phyloP scores from a whole-genome alignment of 2,797 vertebrate genomes.

The Kryptolebias ocellatus region DNA sequence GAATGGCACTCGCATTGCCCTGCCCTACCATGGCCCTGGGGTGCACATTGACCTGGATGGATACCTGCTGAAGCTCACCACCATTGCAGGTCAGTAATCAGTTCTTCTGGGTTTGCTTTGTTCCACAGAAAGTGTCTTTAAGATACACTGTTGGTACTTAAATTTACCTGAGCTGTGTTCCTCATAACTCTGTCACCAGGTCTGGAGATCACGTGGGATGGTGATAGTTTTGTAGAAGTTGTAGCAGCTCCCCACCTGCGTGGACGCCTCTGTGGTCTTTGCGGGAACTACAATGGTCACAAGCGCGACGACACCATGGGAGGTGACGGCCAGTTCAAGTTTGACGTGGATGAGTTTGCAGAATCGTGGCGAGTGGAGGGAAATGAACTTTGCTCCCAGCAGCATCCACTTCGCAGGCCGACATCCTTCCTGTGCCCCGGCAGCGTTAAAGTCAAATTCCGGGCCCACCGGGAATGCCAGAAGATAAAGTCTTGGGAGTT shows the following conservation, averaged over 20 bases:
- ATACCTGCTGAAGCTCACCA: slow-evolving; percentile 95
- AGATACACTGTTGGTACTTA: background rate
- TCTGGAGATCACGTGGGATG: slow-evolving; percentile 98
- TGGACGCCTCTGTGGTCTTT: slow-evolving; percentile 93
- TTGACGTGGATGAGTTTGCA: slow-evolving; percentile 96
- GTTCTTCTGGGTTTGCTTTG: background rate
- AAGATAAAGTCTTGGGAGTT: slow-evolving; percentile 97
- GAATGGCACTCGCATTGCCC: slow-evolving; percentile 92
- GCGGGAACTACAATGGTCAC: slow-evolving; percentile 98
- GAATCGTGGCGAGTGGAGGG: slow-evolving; percentile 95
- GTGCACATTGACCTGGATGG: slow-evolving; percentile 95
- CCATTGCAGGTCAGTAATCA: slow-evolving; percentile 85
- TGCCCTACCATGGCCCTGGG: slow-evolving; percentile 90
- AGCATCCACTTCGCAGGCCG: slow-evolving; percentile 79
- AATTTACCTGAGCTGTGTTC: background rate
- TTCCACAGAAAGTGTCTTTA: background rate
- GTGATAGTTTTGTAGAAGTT: slow-evolving; percentile 98
- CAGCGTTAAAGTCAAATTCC: slow-evolving; percentile 91
- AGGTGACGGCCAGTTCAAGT: slow-evolving; percentile 93
- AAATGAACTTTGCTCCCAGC: slow-evolving; percentile 90
- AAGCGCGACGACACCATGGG: slow-evolving; percentile 94
- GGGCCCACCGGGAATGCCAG: slow-evolving; percentile 95
- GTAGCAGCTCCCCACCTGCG: slow-evolving; percentile 92
- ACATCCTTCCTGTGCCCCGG: slow-evolving; percentile 89
- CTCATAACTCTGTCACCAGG: slow-evolving; percentile 71